Evolutionary conservation across 1,140 invertebrate species (phyloP).

Genomic region (Brachionus rubens): DNA sequence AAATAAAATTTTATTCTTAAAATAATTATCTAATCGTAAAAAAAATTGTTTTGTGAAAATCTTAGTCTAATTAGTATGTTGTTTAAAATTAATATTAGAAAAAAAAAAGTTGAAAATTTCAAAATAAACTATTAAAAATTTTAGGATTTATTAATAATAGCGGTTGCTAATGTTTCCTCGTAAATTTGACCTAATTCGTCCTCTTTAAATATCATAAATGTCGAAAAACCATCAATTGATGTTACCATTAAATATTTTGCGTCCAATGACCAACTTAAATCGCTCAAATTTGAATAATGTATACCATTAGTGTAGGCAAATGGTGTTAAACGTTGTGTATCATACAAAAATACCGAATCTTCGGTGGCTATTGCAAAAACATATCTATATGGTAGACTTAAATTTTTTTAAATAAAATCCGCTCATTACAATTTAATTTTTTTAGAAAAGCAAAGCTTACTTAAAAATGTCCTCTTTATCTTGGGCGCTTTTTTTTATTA

Average conservation of each 20-base stretch:
- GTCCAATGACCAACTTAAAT: constrained; percentile 68
- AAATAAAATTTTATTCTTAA: constrained; percentile 6
- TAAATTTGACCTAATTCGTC: constrained; percentile 72
- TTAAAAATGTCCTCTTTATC: neutral
- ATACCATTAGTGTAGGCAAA: constrained; percentile 32
- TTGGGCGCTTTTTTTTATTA: neutral
- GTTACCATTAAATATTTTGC: constrained; percentile 76
- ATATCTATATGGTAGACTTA: constrained; percentile 19
- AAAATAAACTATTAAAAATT: constrained; percentile 42
- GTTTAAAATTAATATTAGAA: no score
- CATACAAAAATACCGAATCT: constrained; percentile 37
- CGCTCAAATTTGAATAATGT: constrained; percentile 21
- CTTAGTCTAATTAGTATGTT: no score
- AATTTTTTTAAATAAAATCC: neutral
- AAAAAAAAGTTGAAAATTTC: no score
- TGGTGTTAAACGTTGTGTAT: neutral
- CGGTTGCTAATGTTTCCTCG: neutral
- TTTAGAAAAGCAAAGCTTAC: neutral
- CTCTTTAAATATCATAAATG: constrained; percentile 76
- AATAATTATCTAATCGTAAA: constrained; percentile 36
- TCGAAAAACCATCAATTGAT: constrained; percentile 92
- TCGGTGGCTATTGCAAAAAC: constrained; percentile 40
- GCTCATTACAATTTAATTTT: neutral
- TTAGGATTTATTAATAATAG: constrained; percentile 15
- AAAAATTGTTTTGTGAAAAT: neutral